Evolutionary conservation across 2,797 vertebrate species (phyloP).

Genomic region (Xerus rutilus): DNA sequence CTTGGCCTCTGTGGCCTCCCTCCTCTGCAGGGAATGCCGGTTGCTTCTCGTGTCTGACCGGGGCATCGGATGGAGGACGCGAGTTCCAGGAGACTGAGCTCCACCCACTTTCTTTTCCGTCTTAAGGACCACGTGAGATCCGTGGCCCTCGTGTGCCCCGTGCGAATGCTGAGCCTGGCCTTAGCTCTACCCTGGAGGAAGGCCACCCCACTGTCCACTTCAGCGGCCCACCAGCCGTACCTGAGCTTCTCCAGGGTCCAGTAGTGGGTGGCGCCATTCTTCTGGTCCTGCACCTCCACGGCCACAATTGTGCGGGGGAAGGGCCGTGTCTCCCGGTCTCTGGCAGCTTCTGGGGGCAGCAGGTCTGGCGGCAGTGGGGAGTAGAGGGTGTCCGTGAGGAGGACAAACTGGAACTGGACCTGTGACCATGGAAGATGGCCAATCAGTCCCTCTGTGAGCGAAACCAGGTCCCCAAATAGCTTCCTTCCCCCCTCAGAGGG

Average conservation of each 20-base stretch:
- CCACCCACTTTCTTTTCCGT: rapidly evolving
- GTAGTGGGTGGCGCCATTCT: conserved; percentile 98
- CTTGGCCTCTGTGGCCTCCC: too few species aligned
- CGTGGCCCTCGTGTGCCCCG: rapidly evolving
- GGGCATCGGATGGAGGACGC: too few species aligned
- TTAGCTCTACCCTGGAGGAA: neutral
- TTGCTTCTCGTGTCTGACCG: too few species aligned
- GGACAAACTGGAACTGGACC: conserved; percentile 99
- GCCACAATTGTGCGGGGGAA: conserved; percentile 98
- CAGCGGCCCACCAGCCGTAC: conserved; percentile 79
- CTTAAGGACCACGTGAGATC: rapidly evolving
- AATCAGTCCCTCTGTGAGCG: neutral
- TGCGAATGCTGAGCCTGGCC: rapidly evolving
- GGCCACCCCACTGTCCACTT: neutral
- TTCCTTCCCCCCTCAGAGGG: rapidly evolving
- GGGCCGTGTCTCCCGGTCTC: conserved; percentile 93
- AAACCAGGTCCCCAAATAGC: neutral
- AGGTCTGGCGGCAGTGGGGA: conserved; percentile 96
- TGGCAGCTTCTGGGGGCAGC: conserved; percentile 92
- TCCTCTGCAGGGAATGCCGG: too few species aligned
- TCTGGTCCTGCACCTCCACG: conserved; percentile 98
- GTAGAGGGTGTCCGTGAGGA: conserved; percentile 98
- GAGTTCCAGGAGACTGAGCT: rapidly evolving
- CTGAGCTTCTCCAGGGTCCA: conserved; percentile 99
- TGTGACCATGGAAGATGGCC: conserved; percentile 69